phyloP scores from a whole-genome alignment of 2,113 vertebrate genomes.

The Trematomus loennbergii region DNA sequence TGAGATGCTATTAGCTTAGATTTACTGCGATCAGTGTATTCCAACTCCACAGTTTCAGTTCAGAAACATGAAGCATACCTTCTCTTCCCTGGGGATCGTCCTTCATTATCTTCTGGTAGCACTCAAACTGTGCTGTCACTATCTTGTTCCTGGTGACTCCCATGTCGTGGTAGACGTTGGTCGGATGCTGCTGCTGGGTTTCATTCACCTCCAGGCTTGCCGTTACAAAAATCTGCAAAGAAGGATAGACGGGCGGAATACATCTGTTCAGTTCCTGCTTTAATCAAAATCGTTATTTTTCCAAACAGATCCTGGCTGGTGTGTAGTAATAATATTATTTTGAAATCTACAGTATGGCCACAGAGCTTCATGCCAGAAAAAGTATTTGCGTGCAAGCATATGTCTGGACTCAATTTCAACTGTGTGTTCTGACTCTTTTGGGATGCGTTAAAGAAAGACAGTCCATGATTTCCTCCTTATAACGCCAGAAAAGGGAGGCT shows the following conservation, averaged over 20 bases:
- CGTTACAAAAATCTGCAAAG: constrained; percentile 78
- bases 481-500: constrained; percentile 16
- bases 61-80: constrained; percentile 53
- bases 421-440: neutral
- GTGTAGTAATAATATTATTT: neutral
- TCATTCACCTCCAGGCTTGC: constrained; percentile 83
- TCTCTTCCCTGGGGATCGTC: constrained; percentile 70
- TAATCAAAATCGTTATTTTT: neutral
- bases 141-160: constrained; percentile 92
- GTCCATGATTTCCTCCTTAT: constrained; percentile 6
- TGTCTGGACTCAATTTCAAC: constrained; percentile 9
- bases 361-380: neutral
- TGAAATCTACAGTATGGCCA: neutral
- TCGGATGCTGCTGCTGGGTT: constrained; percentile 70
- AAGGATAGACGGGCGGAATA: neutral
- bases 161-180: constrained; percentile 81
- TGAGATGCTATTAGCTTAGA: too few species aligned
- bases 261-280: neutral
- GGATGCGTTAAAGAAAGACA: constrained; percentile 10
- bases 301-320: neutral
- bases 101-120: constrained; percentile 97
- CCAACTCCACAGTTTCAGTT: neutral
- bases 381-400: neutral
- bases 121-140: constrained; percentile 96
- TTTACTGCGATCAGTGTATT: neutral